A percentile compares a stretch with the other conserved stretches of the same genome.
Evolutionary conservation across 2,797 vertebrate species (phyloP).

Genomic region (Bryconaethiops microstoma): DNA sequence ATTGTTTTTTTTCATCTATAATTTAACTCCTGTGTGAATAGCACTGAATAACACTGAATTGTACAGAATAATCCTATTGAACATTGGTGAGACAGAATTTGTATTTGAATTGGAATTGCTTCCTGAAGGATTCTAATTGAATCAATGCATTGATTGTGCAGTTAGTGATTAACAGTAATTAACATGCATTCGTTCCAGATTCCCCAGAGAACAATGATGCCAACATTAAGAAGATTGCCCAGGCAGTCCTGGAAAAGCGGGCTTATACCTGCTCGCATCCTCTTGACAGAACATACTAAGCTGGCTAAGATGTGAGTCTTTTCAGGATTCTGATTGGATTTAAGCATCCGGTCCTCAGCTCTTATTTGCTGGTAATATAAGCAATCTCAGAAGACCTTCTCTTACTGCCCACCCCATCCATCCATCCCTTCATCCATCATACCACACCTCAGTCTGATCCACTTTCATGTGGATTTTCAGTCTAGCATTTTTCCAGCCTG

Average conservation of each 20-base stretch:
- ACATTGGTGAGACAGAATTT: too few species aligned
- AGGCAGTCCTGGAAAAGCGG: constrained; percentile 83
- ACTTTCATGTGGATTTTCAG: background rate
- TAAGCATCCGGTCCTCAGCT: background rate
- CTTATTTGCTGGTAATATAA: background rate
- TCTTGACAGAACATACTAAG: constrained; percentile 86
- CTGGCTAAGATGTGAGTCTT: background rate
- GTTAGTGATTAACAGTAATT: background rate
- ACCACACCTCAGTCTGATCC: background rate
- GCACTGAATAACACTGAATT: too few species aligned
- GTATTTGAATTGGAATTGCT: too few species aligned
- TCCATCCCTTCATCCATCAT: background rate
- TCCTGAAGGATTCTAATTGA: background rate
- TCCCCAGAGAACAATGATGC: constrained; percentile 88
- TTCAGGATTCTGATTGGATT: constrained; percentile 33
- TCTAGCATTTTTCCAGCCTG: background rate
- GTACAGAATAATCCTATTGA: too few species aligned
- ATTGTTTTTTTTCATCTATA: too few species aligned
- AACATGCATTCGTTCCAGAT: constrained; percentile 71
- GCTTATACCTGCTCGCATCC: constrained; percentile 88
- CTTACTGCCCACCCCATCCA: background rate
- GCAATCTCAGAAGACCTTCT: too few species aligned
- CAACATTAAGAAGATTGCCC: constrained; percentile 88
- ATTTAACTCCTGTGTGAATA: too few species aligned
- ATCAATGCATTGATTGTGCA: background rate